phyloP scores from a whole-genome alignment of 2,797 vertebrate genomes.

The Petrocephalus schoutedeni region DNA sequence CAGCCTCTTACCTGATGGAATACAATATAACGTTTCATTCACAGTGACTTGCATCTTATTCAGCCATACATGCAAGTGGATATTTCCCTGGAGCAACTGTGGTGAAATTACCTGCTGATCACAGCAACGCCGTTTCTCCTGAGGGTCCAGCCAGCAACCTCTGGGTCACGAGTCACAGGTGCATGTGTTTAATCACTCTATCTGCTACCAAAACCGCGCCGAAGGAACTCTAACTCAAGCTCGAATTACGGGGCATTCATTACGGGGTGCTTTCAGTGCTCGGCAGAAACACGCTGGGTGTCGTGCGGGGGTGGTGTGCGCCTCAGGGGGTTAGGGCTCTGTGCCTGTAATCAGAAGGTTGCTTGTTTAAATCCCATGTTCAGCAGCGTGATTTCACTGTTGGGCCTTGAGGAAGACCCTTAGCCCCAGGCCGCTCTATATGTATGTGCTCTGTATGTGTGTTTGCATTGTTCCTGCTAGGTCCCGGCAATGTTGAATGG shows the following conservation, averaged over 20 bases:
- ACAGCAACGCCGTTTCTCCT: slow-evolving; percentile 24
- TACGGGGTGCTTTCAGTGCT: neutral
- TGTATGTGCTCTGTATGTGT: neutral
- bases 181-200: neutral
- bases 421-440: neutral
- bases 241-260: neutral
- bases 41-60: slow-evolving; percentile 33
- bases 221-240: neutral
- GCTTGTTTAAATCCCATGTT: neutral
- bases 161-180: slow-evolving; percentile 10
- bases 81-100: slow-evolving; percentile 27
- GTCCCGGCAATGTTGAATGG: slow-evolving; percentile 73
- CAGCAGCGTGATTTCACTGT: neutral
- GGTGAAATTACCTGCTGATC: slow-evolving; percentile 36
- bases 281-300: slow-evolving; percentile 16
- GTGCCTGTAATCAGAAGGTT: neutral
- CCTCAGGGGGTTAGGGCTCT: neutral
- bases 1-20: neutral
- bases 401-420: neutral
- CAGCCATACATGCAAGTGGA: slow-evolving; percentile 28
- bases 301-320: neutral
- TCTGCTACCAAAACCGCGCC: neutral
- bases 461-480: slow-evolving; percentile 61
- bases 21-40: slow-evolving; percentile 56
- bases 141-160: neutral